Conservation (phyloP, 2,888 invertebrate species). For the Pristionchus mayeri region DNA sequence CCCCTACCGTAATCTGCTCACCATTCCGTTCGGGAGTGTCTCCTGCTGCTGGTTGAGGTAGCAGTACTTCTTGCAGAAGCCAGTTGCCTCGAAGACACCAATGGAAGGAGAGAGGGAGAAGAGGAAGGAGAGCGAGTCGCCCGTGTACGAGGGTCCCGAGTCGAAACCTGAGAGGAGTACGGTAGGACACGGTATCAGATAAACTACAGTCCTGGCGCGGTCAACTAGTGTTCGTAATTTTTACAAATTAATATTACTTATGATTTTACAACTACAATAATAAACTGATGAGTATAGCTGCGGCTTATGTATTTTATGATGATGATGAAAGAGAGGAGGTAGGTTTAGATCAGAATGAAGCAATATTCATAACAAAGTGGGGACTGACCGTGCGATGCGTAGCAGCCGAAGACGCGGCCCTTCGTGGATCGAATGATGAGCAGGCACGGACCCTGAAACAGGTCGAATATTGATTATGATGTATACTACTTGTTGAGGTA, state of each 20-base stretch:
- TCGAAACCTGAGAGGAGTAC: conserved; percentile 54
- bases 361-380: too few species aligned
- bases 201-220: too few species aligned
- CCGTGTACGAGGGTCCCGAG: conserved; percentile 61
- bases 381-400: conserved; percentile 81
- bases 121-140: conserved; percentile 85
- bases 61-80: conserved; percentile 91
- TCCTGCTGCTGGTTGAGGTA: conserved; percentile 93
- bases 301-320: not conserved
- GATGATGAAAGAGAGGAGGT: not conserved
- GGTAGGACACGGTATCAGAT: not conserved
- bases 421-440: conserved; percentile 84
- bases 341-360: too few species aligned
- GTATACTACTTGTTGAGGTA: too few species aligned
- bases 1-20: too few species aligned
- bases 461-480: not conserved
- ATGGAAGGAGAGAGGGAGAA: conserved; percentile 85
- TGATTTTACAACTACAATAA: too few species aligned
- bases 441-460: conserved; percentile 27
- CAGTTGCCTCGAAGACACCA: conserved; percentile 80
- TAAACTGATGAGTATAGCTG: too few species aligned
- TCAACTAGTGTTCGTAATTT: too few species aligned
- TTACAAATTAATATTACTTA: too few species aligned
- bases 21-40: conserved; percentile 92
- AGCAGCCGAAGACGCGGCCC: conserved; percentile 91